phyloP scores from a whole-genome alignment of 2,113 vertebrate species.

The Xenopus borealis region DNA sequence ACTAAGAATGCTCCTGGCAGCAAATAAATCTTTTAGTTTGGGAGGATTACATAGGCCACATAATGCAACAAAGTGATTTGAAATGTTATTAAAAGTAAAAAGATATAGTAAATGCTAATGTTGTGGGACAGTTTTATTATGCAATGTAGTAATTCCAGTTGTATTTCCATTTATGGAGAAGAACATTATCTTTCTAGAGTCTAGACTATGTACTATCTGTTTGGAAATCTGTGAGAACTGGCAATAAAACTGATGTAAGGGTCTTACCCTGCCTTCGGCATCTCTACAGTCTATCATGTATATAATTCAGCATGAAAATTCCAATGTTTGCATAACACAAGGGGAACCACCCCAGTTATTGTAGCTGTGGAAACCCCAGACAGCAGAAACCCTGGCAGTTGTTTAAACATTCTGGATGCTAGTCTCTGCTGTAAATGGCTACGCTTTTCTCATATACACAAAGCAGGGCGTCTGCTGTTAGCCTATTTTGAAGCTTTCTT shows the following conservation, averaged over 20 bases:
- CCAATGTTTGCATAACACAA: constrained; percentile 7
- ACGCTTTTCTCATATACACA: background rate
- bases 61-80: no score
- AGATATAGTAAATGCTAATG: no score
- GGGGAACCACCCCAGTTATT: constrained; percentile 8
- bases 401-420: constrained; percentile 1
- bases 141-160: background rate
- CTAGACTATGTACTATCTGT: background rate
- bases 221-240: constrained; percentile 9
- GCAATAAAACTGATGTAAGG: constrained; percentile 28
- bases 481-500: no score
- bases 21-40: no score
- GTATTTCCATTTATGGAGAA: constrained; percentile 14
- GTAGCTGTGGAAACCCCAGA: background rate
- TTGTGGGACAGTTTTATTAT: no score
- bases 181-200: background rate
- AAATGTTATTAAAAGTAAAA: no score
- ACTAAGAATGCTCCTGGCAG: no score
- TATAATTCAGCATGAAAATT: constrained; percentile 8
- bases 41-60: no score
- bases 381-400: background rate
- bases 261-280: background rate
- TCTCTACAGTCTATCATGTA: background rate
- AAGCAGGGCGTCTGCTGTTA: background rate
- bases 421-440: background rate